These are phyloP conservation scores for Argynnis bischoffii DNA, from an alignment of 2,888 invertebrate genomes.

Conservation along the genomic window DNA sequence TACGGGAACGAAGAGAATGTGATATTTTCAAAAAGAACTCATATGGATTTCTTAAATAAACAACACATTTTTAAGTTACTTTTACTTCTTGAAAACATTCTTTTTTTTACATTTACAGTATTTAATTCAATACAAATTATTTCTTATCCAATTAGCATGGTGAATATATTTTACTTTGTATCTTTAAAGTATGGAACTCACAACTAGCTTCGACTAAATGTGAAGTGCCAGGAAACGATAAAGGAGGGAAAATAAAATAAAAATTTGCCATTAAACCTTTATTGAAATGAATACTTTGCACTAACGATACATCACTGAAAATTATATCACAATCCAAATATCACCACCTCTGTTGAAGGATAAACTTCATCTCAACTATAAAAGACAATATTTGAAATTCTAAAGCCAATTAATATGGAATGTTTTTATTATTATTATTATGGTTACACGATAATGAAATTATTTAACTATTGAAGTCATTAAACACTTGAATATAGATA, in stretches of 20 bases:
- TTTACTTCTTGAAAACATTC: not conserved
- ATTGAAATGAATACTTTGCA: constrained; percentile 24
- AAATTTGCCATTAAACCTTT: constrained; percentile 38
- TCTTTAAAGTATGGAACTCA: too few species aligned
- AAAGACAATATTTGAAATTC: not conserved
- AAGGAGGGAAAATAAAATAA: constrained; percentile 25
- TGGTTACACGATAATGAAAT: not conserved
- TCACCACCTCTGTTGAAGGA: constrained; percentile 7
- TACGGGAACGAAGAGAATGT: constrained; percentile 77
- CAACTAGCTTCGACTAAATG: too few species aligned
- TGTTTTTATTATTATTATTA: not conserved
- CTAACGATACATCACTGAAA: constrained; percentile 6
- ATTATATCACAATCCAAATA: constrained; percentile 29
- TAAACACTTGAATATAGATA: not conserved
- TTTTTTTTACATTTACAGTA: not conserved
- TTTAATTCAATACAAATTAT: not conserved
- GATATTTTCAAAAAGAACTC: constrained; percentile 68
- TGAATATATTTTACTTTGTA: too few species aligned
- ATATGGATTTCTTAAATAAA: constrained; percentile 82
- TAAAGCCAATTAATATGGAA: constrained; percentile 12
- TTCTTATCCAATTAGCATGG: too few species aligned
- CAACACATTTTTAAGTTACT: constrained; percentile 22
- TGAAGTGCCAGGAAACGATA: too few species aligned
- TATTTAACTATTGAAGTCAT: not conserved
- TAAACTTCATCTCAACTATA: not conserved